These are phyloP conservation scores for Galendromus occidentalis DNA, from an alignment of 1,140 invertebrate genomes.

Conservation along the genomic window DNA sequence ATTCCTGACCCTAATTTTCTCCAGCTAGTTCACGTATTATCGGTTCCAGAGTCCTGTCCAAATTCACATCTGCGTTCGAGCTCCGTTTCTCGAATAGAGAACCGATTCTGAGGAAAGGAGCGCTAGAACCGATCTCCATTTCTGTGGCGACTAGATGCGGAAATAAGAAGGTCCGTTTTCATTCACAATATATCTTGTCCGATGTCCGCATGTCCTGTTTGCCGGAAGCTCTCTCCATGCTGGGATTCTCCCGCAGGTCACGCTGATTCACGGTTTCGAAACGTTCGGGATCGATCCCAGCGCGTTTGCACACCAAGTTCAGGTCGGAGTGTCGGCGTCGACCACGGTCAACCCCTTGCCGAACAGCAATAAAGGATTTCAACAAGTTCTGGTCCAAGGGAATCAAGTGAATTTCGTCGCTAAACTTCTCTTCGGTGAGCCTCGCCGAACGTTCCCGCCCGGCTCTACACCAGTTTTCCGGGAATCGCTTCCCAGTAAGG, in stretches of 20 bases:
- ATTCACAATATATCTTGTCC: neutral
- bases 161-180: constrained; percentile 56
- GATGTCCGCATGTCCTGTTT: neutral
- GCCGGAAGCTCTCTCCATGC: too few relatives aligned
- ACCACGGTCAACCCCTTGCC: constrained; percentile 48
- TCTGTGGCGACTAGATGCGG: constrained; percentile 49
- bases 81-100: constrained; percentile 38
- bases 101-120: constrained; percentile 42
- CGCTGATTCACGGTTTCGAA: constrained; percentile 65
- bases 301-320: constrained; percentile 58
- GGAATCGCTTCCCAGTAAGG: too few relatives aligned
- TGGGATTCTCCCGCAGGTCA: constrained; percentile 40
- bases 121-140: constrained; percentile 56
- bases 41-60: constrained; percentile 35
- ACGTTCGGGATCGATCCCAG: constrained; percentile 54
- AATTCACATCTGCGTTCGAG: constrained; percentile 54
- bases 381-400: constrained; percentile 67
- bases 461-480: too few relatives aligned
- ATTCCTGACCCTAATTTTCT: too few relatives aligned
- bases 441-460: constrained; percentile 13
- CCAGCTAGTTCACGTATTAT: too few relatives aligned
- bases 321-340: constrained; percentile 60
- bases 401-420: constrained; percentile 62
- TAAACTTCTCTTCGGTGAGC: constrained; percentile 43
- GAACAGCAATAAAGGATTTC: constrained; percentile 43